Evolutionary conservation across 2,888 invertebrate genomes (phyloP).

Genomic region (Drosophila mulleri): DNA sequence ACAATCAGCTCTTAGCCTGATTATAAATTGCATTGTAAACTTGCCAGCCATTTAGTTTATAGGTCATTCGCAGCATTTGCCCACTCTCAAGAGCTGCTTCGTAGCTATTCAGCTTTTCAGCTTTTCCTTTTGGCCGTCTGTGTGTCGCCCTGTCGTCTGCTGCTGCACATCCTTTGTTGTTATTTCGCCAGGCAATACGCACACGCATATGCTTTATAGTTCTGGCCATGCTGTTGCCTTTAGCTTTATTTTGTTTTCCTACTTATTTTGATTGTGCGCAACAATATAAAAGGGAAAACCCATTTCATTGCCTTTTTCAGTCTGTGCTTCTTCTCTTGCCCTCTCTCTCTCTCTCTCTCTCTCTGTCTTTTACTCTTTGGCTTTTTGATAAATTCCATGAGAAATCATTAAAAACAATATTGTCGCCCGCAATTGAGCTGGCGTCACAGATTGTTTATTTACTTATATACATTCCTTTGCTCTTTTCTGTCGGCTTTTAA

Average conservation of each 20-base stretch:
- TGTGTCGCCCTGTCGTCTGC: constrained; percentile 10
- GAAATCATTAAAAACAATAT: constrained; percentile 78
- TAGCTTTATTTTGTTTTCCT: constrained; percentile 18
- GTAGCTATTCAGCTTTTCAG: constrained; percentile 14
- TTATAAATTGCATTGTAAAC: constrained; percentile 48
- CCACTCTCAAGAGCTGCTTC: neutral
- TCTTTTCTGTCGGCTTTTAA: neutral
- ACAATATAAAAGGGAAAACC: constrained; percentile 51
- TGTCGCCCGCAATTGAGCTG: constrained; percentile 67
- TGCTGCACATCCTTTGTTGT: constrained; percentile 43
- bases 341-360: neutral
- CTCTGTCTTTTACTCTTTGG: neutral
- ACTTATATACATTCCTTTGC: constrained; percentile 30
- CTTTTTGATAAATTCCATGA: constrained; percentile 41
- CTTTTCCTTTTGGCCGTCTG: constrained; percentile 2
- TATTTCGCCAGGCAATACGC: constrained; percentile 32
- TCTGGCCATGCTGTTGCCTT: constrained; percentile 20
- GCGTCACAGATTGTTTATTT: constrained; percentile 63
- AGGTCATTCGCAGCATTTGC: constrained; percentile 18
- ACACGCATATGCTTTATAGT: constrained; percentile 63
- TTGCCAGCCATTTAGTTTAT: constrained; percentile 47
- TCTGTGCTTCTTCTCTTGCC: neutral
- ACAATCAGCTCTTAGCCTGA: constrained; percentile 41
- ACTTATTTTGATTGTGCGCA: constrained; percentile 34
- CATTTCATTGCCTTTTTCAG: constrained; percentile 24